Evolutionary conservation across 1,140 invertebrate species (phyloP).

Genomic region (Brachionus asplanchnoidis): DNA sequence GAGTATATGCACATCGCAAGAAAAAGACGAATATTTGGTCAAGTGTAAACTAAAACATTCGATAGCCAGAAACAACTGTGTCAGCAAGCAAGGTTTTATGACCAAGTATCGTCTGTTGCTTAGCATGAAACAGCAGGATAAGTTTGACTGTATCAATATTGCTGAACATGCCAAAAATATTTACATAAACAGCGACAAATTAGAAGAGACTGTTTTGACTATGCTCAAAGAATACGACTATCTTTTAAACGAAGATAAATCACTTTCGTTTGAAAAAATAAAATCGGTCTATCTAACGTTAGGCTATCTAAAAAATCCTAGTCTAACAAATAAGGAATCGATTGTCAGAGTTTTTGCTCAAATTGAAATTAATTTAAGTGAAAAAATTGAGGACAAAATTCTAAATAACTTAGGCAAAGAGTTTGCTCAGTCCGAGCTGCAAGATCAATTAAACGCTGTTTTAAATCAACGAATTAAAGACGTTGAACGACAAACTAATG

Average conservation of each 20-base stretch:
- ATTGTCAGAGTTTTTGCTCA: background rate
- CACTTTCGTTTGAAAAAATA: background rate
- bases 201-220: background rate
- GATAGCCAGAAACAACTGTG: background rate
- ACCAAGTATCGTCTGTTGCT: conserved; percentile 5
- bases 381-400: background rate
- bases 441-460: background rate
- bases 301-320: background rate
- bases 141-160: background rate
- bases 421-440: background rate
- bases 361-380: background rate
- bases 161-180: background rate
- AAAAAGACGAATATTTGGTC: background rate
- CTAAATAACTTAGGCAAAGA: background rate
- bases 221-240: background rate
- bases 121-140: background rate
- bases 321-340: background rate
- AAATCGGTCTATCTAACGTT: background rate
- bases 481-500: background rate
- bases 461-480: background rate
- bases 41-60: background rate
- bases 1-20: background rate
- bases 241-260: conserved; percentile 24
- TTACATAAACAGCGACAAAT: background rate
- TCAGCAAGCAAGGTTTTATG: background rate